Percentiles rank a stretch among this genome's conserved stretches.
Conservation (phyloP, 1,140 invertebrate species). For the Linepithema humile region DNA sequence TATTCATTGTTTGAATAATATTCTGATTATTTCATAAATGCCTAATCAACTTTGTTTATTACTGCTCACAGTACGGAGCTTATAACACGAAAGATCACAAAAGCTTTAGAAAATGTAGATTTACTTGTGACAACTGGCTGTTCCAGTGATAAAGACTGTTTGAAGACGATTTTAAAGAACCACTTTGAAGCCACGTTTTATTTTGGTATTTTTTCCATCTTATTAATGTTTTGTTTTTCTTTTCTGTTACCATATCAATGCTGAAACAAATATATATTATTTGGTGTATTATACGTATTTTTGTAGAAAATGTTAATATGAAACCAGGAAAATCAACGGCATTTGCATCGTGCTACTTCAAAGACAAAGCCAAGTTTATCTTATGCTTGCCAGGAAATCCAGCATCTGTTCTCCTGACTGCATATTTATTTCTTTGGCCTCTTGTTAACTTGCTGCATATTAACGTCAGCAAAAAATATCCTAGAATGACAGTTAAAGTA, state of each 20-base stretch:
- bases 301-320: slow-evolving; percentile 92
- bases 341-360: slow-evolving; percentile 91
- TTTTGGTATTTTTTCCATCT: slow-evolving; percentile 87
- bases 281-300: not conserved
- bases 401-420: slow-evolving; percentile 95
- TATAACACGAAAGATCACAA: slow-evolving; percentile 86
- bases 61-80: slow-evolving; percentile 84
- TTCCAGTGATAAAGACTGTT: too few relatives aligned
- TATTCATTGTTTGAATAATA: too few relatives aligned
- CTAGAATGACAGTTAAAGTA: too few relatives aligned
- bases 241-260: not conserved
- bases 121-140: slow-evolving; percentile 95
- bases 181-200: slow-evolving; percentile 93
- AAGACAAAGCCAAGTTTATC: slow-evolving; percentile 90
- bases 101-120: slow-evolving; percentile 87
- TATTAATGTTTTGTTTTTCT: too few relatives aligned
- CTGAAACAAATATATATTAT: not conserved
- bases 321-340: slow-evolving; percentile 99
- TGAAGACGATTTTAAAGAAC: too few relatives aligned
- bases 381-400: slow-evolving; percentile 98
- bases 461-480: too few relatives aligned
- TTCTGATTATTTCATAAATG: too few relatives aligned
- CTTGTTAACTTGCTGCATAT: too few relatives aligned
- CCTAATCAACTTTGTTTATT: too few relatives aligned
- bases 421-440: slow-evolving; percentile 93